Base-by-base conservation (phyloP, 2,797 vertebrate species). In the Myotis vivesi region DNA sequence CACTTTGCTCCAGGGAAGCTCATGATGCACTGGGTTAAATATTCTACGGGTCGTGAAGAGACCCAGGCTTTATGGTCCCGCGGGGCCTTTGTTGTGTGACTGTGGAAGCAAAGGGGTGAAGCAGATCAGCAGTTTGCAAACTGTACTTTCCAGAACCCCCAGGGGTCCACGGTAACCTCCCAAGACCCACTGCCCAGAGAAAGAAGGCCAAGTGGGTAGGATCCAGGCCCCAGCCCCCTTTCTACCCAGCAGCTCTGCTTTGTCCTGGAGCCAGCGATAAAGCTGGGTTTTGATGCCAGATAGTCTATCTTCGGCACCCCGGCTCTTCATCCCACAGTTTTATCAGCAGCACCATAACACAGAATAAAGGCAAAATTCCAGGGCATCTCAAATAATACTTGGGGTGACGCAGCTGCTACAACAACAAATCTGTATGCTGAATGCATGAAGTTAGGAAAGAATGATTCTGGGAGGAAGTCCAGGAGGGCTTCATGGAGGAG, bases 1-100 rank as follows among this genome's bases (percentile, higher is more conserved):
- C 15, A 2, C 73, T 62, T 30, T 8, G 72, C 51, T 71, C 33
- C 53, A 46, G 13, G 25, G 22, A 53, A 66, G 13, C 23, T 22
- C 36, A 28, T 3, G 33, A 8, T 0, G 2, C 8, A 0, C 41
- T 5, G 17, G 8, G 33, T 20, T 17, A 5, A 36, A 28, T n/a
- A 53, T 15, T 20, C 66, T 81, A 11, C 12, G 8, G 22, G 53
- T 33, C 10, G 5, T 3, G 20, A 93, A 33, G 46, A 51, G 20
- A 33, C 36, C 19, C 30, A 12, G 38, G 28, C 17, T 41, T 33
- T 55, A 11, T 3, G 20, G 30, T 36, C 36, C 46, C 30, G 23
- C 6, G 6, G 28, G 68, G 41, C 20, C 68, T 85, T 66, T 1
- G 53, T 3, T 25, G 15, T 36, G 9, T 41, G 17, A 69, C 51